Conservation (phyloP, 1,140 invertebrate genomes). For the Megathymus violae region DNA sequence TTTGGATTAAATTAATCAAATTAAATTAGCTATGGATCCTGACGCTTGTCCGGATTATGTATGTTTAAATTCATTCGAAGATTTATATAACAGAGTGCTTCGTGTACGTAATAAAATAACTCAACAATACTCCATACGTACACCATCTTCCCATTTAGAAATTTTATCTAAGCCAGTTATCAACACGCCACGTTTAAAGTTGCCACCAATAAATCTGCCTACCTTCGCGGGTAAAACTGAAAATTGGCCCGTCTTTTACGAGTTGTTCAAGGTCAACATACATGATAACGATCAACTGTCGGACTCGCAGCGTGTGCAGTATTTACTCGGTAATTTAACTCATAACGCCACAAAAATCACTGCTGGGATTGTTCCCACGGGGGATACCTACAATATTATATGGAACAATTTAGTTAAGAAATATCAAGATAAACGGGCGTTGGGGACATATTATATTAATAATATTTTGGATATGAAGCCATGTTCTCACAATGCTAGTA, state of each 20-base stretch:
- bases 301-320: neutral
- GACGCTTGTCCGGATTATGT: no score
- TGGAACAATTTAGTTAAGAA: constrained; percentile 7
- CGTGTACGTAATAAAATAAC: no score
- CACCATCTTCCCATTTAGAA: no score
- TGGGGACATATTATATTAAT: constrained; percentile 3
- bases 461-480: constrained; percentile 6
- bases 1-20: no score
- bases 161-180: no score
- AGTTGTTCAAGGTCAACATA: neutral
- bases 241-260: constrained; percentile 3
- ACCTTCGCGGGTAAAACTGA: neutral
- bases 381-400: constrained; percentile 1
- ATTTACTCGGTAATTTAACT: neutral
- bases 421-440: neutral
- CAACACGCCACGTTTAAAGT: neutral
- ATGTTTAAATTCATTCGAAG: no score
- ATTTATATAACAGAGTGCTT: no score
- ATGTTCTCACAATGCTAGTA: neutral
- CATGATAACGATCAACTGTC: neutral
- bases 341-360: neutral
- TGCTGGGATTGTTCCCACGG: neutral
- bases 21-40: no score
- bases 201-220: neutral
- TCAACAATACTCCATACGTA: no score